Percentiles rank a stretch among this genome's conserved stretches.
Evolutionary conservation across 2,888 invertebrate species (phyloP).

Genomic region (Lasioglossum vierecki): DNA sequence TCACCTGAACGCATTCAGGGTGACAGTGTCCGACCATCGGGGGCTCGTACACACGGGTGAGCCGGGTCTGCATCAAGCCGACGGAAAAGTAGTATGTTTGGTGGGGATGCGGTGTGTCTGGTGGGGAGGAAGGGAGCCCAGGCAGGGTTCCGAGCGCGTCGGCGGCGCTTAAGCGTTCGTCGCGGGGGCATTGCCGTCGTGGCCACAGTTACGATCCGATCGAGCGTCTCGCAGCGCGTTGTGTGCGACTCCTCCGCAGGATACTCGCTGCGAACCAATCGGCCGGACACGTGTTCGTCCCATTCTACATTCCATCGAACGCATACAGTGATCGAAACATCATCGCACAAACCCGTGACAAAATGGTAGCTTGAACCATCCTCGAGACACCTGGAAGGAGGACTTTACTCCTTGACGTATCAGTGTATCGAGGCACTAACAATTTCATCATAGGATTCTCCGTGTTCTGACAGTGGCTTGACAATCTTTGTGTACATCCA

Average conservation of each 20-base stretch:
- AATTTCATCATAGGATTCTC: too few relatives aligned
- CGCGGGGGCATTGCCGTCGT: slow-evolving; percentile 81
- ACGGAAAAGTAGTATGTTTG: slow-evolving; percentile 45
- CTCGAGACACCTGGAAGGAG: not conserved
- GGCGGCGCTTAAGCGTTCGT: slow-evolving; percentile 77
- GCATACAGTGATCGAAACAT: not conserved
- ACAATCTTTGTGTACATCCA: not conserved
- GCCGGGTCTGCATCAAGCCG: slow-evolving; percentile 59
- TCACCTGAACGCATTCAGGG: not conserved
- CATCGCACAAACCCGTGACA: not conserved
- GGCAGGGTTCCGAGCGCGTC: slow-evolving; percentile 76
- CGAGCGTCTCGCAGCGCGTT: slow-evolving; percentile 64
- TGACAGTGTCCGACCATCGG: not conserved
- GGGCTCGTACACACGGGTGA: not conserved
- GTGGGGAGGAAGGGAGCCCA: slow-evolving; percentile 58
- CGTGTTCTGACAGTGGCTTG: too few relatives aligned
- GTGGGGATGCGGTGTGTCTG: slow-evolving; percentile 62
- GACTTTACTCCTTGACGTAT: not conserved
- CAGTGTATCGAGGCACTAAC: not conserved
- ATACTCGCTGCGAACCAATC: slow-evolving; percentile 11
- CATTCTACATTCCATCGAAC: not conserved
- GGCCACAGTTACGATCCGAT: slow-evolving; percentile 77
- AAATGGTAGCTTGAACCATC: not conserved
- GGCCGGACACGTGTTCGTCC: slow-evolving; percentile 49
- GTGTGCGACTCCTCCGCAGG: slow-evolving; percentile 34